Evolutionary conservation across 2,113 vertebrate genomes (phyloP), one percentile per base, ranked within the genome.

Genomic region (Thalassoma bifasciatum): DNA sequence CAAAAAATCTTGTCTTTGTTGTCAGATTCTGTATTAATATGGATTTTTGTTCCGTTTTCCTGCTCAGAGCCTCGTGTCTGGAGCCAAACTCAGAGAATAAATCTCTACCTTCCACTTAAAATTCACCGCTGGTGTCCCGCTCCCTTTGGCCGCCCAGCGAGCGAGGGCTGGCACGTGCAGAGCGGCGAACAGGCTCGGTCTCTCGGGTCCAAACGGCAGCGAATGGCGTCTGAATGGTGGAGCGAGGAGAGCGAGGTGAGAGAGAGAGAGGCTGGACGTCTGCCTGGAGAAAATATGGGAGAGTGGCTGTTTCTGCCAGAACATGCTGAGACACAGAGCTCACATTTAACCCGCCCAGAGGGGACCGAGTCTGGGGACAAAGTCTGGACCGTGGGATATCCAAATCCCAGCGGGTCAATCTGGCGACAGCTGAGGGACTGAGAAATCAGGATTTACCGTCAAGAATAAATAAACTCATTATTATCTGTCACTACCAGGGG

Each of bases 151-250:
- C 30, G 30, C 30, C 30, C 30, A 4, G 30, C 6, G 6, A 30
- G 30, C 30, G 17, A 19, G 60, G 66, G 44, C 50, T 69, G 83
- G 66, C 72, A 77, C 61, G 74, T 54, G 79, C 37, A 13, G 66
- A 56, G 74, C 68, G 49, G 51, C 71, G 46, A 38, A 73, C 70
- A 47, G 63, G 72, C 71, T 49, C 37, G 2, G 52, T 17, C 77
- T 82, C 76, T 58, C 82, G 26, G 81, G 68, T 81, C 64, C 81
- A 86, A 90, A 87, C 57, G 76, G 75, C 49, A 72, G 54, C 77
- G 70, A 70, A 88, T 88, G 86, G 88, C 54, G 71, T 68, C 79
- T 85, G 83, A 91, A 88, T 87, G 79, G 79, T 61, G 83, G 74
- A 50, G 76, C 62, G 88, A n/a, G n/a, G n/a, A n/a, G n/a, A n/a